These are phyloP conservation scores for Heliocidaris erythrogramma DNA, from an alignment of 35 echinoderm and acorn worm genomes.

Conservation along the genomic window DNA sequence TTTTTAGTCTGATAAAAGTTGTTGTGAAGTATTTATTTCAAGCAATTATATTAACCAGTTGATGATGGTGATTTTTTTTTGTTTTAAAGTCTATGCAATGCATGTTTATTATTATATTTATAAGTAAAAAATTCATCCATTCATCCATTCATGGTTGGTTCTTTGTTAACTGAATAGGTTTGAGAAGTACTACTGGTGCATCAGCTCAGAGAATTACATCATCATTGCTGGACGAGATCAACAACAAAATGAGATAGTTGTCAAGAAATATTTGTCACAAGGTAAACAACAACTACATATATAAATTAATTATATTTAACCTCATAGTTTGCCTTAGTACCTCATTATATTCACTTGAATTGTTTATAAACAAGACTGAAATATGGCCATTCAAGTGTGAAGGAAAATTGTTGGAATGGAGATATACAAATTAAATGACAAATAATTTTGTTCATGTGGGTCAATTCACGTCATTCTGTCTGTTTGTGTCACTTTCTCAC, in stretches of 20 bases:
- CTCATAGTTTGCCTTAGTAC: neutral
- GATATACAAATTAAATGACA: neutral
- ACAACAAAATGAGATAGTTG: constrained; percentile 88
- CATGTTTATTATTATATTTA: neutral
- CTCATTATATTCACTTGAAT: neutral
- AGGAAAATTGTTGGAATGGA: neutral
- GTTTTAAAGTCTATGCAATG: neutral
- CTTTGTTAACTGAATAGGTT: constrained; percentile 67
- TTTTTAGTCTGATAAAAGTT: too few relatives aligned
- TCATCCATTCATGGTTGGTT: neutral
- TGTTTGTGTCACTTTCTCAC: neutral
- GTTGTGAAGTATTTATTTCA: too few relatives aligned
- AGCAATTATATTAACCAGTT: too few relatives aligned
- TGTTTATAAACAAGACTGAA: neutral
- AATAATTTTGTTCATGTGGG: too few relatives aligned
- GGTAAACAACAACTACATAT: constrained; percentile 47
- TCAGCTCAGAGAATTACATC: constrained; percentile 95
- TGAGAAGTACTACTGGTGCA: constrained; percentile 98
- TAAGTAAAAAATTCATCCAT: neutral
- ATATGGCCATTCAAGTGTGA: neutral
- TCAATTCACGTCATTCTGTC: neutral
- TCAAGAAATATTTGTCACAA: constrained; percentile 85
- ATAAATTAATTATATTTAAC: neutral
- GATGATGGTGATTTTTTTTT: too few relatives aligned
- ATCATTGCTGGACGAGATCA: constrained; percentile 90